Evolutionary conservation across 2,113 vertebrate species (phyloP).

Genomic region (Hemicordylus capensis): DNA sequence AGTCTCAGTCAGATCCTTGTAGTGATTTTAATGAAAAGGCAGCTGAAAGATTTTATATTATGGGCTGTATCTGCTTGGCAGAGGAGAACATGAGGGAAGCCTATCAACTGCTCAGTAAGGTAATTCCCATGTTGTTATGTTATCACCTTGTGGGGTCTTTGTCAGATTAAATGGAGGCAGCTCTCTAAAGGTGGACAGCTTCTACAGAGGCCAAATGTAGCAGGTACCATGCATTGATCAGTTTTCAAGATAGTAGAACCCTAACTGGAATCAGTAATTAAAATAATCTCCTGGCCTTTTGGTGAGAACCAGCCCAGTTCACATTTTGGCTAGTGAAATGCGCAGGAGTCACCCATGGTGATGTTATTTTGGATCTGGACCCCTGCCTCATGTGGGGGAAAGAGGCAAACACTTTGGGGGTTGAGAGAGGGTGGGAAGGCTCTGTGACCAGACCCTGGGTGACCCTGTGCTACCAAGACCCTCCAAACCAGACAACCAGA

Average conservation of each 20-base stretch:
- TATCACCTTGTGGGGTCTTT: not conserved
- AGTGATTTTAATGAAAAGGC: constrained; percentile 52
- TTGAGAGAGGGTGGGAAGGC: too few species aligned
- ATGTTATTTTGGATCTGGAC: too few species aligned
- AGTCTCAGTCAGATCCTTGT: constrained; percentile 34
- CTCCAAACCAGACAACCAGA: too few species aligned
- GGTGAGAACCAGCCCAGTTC: not conserved
- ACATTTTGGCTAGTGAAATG: not conserved
- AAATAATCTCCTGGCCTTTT: not conserved
- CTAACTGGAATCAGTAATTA: not conserved
- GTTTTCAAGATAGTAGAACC: not conserved
- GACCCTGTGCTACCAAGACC: too few species aligned
- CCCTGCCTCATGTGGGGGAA: too few species aligned
- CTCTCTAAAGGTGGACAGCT: not conserved
- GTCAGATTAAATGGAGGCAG: not conserved
- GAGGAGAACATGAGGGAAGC: constrained; percentile 56
- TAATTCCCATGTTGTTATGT: not conserved
- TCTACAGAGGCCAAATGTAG: not conserved
- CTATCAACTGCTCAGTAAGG: constrained; percentile 61
- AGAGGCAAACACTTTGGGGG: too few species aligned
- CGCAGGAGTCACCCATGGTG: too few species aligned
- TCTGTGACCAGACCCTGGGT: too few species aligned
- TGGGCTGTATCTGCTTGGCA: constrained; percentile 62
- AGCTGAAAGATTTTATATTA: constrained; percentile 58
- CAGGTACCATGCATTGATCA: not conserved